These are phyloP conservation scores for Benthosema pterotum DNA, from an alignment of 2,797 vertebrate genomes.

Conservation along the genomic window DNA sequence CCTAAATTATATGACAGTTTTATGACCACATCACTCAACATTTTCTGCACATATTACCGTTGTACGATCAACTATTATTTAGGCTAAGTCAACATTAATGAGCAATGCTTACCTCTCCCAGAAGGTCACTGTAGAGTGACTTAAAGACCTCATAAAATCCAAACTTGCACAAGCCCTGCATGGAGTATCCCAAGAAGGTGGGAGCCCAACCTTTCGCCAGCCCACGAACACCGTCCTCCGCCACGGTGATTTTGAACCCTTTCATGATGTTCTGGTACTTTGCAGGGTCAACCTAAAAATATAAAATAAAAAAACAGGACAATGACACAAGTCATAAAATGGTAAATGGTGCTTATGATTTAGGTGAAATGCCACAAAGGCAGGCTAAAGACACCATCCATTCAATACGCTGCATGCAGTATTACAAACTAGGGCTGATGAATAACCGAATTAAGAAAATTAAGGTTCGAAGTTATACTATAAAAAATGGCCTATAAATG, in stretches of 20 bases:
- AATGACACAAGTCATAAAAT: background rate
- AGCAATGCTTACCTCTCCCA: slow-evolving; percentile 79
- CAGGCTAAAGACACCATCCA: too few relatives aligned
- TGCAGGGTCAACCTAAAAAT: slow-evolving; percentile 83
- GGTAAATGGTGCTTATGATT: background rate
- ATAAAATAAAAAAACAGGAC: background rate
- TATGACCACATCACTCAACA: too few relatives aligned
- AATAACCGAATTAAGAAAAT: too few relatives aligned
- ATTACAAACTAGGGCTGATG: too few relatives aligned
- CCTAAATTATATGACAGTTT: too few relatives aligned
- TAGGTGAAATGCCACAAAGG: background rate
- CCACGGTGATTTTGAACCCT: slow-evolving; percentile 90
- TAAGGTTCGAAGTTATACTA: too few relatives aligned
- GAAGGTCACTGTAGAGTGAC: slow-evolving; percentile 88
- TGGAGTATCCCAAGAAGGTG: slow-evolving; percentile 95
- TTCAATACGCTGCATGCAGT: too few relatives aligned
- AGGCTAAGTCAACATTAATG: too few relatives aligned
- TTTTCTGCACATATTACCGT: too few relatives aligned
- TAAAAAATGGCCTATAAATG: too few relatives aligned
- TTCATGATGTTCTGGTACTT: slow-evolving; percentile 96
- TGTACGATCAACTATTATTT: too few relatives aligned
- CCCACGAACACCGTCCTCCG: slow-evolving; percentile 91
- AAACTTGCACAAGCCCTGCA: slow-evolving; percentile 98
- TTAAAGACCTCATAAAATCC: slow-evolving; percentile 99
- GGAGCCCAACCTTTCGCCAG: slow-evolving; percentile 97